Evolutionary conservation across 2,797 vertebrate species (phyloP).

Genomic region (Chelonia mydas): DNA sequence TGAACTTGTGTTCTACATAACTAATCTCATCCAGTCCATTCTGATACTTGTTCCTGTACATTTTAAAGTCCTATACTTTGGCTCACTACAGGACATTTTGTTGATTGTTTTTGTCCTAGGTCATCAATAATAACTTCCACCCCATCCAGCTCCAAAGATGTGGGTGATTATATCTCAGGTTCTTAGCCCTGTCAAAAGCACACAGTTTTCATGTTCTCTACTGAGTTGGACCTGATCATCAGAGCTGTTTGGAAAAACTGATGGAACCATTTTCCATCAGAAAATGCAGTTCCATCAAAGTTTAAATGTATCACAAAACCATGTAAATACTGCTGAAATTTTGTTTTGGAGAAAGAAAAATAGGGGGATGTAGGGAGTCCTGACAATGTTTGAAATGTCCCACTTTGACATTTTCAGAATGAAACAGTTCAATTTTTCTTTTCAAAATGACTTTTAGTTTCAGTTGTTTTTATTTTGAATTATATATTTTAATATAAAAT

Average conservation of each 20-base stretch:
- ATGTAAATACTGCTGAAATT: not conserved
- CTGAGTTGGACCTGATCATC: not conserved
- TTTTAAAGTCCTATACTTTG: not conserved
- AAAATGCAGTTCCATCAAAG: not conserved
- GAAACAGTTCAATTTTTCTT: not conserved
- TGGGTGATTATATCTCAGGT: not conserved
- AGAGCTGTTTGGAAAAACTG: not conserved
- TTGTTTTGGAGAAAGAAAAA: not conserved
- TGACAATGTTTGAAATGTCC: not conserved
- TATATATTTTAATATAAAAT: not conserved
- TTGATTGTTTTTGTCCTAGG: not conserved
- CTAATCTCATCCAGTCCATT: not conserved
- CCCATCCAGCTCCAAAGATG: not conserved
- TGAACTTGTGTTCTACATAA: not conserved
- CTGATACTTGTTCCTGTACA: not conserved
- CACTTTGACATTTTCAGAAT: not conserved
- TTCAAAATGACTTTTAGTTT: not conserved
- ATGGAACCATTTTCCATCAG: not conserved
- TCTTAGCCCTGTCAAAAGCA: not conserved
- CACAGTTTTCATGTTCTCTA: conserved; percentile 3
- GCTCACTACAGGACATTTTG: not conserved
- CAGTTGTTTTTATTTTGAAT: not conserved
- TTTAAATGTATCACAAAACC: not conserved
- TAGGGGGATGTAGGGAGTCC: too few species aligned
- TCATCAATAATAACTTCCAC: not conserved